Conservation (phyloP, 2,113 vertebrate species). For the Potamarius usumacintae region DNA sequence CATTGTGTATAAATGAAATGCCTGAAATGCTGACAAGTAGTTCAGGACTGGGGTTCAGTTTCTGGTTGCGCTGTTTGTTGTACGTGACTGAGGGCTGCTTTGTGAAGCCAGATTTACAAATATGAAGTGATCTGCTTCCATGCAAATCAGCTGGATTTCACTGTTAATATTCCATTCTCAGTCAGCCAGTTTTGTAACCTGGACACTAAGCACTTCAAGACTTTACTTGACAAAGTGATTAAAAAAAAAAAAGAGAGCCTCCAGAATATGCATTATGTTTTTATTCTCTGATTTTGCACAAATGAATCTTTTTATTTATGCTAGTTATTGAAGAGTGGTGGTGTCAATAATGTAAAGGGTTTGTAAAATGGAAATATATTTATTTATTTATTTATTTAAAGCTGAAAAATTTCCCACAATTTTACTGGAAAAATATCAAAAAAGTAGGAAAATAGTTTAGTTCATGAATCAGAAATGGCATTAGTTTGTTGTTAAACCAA, state of each 20-base stretch:
- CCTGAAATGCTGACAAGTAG: background rate
- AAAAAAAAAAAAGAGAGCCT: constrained; percentile 41
- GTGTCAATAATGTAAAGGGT: background rate
- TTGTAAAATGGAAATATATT: background rate
- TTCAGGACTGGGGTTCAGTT: background rate
- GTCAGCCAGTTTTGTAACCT: constrained; percentile 39
- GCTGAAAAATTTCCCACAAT: background rate
- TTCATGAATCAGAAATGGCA: background rate
- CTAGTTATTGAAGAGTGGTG: background rate
- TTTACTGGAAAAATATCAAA: background rate
- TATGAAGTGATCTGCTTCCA: background rate
- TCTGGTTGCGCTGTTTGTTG: background rate
- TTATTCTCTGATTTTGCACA: background rate
- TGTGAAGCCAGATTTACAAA: background rate
- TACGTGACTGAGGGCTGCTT: background rate
- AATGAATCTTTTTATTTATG: background rate
- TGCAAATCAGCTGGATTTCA: background rate
- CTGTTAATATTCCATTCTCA: constrained; percentile 28
- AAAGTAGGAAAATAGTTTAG: background rate
- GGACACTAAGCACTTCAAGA: constrained; percentile 46
- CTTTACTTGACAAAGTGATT: constrained; percentile 60
- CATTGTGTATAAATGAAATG: background rate
- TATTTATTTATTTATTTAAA: too few relatives aligned
- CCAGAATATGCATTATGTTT: background rate
- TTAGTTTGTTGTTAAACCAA: background rate